Evolutionary conservation across 2,888 invertebrate species (phyloP).

Genomic region (Trichopria drosophilae): DNA sequence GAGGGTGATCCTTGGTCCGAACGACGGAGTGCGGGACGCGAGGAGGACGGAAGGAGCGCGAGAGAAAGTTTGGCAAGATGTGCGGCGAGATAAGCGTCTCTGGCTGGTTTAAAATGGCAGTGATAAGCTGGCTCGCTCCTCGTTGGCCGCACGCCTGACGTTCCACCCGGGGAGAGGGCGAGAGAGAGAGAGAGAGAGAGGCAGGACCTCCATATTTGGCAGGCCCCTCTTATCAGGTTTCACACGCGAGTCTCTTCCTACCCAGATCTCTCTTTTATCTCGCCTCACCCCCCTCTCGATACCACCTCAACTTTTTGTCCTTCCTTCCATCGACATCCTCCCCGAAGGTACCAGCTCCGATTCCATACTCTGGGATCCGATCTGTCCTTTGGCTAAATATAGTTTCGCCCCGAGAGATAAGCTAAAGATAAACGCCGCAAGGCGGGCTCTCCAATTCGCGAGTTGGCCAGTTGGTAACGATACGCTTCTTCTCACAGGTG

Average conservation of each 20-base stretch:
- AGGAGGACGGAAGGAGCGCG: no score
- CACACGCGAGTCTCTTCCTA: conserved; percentile 48
- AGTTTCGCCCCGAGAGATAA: conserved; percentile 37
- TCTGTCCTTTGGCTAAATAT: conserved; percentile 23
- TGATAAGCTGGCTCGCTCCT: conserved; percentile 49
- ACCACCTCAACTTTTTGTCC: neutral
- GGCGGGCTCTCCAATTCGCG: no score
- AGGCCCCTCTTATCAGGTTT: conserved; percentile 58
- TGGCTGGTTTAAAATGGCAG: conserved; percentile 54
- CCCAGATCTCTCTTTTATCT: conserved; percentile 25
- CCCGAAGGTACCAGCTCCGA: no score
- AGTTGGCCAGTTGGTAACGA: no score
- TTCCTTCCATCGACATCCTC: no score
- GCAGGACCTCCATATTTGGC: conserved; percentile 56
- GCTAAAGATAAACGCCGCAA: conserved; percentile 28
- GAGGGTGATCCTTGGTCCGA: neutral
- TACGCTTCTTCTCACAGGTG: conserved; percentile 60
- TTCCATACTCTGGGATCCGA: no score
- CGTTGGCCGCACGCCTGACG: conserved; percentile 24
- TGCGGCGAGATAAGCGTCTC: conserved; percentile 54
- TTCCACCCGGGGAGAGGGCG: conserved; percentile 26
- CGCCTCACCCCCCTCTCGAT: neutral
- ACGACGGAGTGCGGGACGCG: no score
- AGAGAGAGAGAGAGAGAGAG: conserved; percentile 36
- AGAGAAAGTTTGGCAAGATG: conserved; percentile 58